Conservation (phyloP, 2,888 invertebrate genomes). For the Melitaea athalia region DNA sequence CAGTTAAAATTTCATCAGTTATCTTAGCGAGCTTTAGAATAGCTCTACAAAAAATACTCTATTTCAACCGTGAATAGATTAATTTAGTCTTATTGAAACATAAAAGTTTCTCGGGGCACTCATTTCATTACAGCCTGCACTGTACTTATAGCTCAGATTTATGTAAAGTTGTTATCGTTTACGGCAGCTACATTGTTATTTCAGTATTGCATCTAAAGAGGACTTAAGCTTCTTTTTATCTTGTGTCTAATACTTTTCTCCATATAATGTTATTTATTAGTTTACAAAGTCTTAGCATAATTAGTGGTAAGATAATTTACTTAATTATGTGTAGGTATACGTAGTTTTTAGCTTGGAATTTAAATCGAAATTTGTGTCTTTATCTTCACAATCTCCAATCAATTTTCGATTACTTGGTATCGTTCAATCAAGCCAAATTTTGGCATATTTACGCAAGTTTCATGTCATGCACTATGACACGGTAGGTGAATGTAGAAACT, state of each 20-base stretch:
- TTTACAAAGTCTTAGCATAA: no score
- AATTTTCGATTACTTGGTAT: no score
- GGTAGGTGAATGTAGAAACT: no score
- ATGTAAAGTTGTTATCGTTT: constrained; percentile 37
- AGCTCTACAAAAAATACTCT: constrained; percentile 15
- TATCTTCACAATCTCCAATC: no score
- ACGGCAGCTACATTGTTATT: constrained; percentile 27
- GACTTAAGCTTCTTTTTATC: constrained; percentile 25
- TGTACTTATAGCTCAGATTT: constrained; percentile 31
- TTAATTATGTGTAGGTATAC: no score
- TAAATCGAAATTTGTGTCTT: no score
- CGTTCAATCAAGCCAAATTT: no score
- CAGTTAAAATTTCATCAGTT: no score
- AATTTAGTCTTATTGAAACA: constrained; percentile 32
- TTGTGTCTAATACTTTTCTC: constrained; percentile 13
- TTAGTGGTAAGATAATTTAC: no score
- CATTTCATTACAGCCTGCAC: constrained; percentile 30
- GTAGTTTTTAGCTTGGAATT: no score
- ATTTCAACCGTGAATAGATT: constrained; percentile 26
- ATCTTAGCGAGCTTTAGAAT: constrained; percentile 10
- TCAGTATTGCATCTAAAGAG: constrained; percentile 24
- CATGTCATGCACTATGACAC: no score
- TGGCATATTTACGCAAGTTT: no score
- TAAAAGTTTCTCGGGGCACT: constrained; percentile 32
- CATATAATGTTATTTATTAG: not conserved